phyloP scores from a whole-genome alignment of 1,140 invertebrate species.

The Polyergus mexicanus region DNA sequence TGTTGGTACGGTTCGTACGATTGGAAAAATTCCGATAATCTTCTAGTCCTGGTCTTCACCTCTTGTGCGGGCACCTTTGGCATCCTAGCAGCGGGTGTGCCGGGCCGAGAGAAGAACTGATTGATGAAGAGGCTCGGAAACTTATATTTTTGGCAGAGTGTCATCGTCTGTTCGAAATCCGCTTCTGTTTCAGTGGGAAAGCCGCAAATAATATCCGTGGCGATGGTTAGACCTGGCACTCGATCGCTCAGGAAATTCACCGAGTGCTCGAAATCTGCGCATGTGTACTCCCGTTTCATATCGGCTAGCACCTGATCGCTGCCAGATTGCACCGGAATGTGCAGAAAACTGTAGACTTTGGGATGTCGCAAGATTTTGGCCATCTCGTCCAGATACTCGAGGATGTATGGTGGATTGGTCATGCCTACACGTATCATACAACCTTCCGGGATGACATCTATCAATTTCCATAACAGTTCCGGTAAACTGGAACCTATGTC shows the following conservation, averaged over 20 bases:
- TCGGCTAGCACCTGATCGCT: constrained; percentile 97
- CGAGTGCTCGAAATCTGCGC: constrained; percentile 95
- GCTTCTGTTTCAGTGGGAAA: constrained; percentile 98
- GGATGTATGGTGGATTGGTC: constrained; percentile 99
- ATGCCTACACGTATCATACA: constrained; percentile 96
- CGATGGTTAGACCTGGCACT: constrained; percentile 96
- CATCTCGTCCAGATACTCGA: constrained; percentile 97
- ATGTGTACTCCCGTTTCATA: constrained; percentile 98
- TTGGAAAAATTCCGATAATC: constrained; percentile 96
- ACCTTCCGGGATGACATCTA: constrained; percentile 96
- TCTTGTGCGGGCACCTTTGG: constrained; percentile 92
- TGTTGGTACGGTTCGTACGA: constrained; percentile 95
- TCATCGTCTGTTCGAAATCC: constrained; percentile 96
- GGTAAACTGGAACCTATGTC: constrained; percentile 97
- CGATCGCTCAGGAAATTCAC: constrained; percentile 93
- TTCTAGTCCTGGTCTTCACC: constrained; percentile 96
- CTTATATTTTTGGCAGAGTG: constrained; percentile 94
- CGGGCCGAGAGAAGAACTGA: constrained; percentile 98
- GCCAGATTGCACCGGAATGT: constrained; percentile 98
- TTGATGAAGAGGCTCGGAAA: constrained; percentile 99
- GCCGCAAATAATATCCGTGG: constrained; percentile 99
- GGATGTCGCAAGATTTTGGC: constrained; percentile 95
- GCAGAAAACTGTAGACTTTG: constrained; percentile 97
- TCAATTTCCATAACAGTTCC: constrained; percentile 94
- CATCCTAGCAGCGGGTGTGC: constrained; percentile 98